Evolutionary conservation across 2,113 vertebrate genomes (phyloP), one percentile per base, ranked within the genome.

Genomic region (Pelecanus crispus): DNA sequence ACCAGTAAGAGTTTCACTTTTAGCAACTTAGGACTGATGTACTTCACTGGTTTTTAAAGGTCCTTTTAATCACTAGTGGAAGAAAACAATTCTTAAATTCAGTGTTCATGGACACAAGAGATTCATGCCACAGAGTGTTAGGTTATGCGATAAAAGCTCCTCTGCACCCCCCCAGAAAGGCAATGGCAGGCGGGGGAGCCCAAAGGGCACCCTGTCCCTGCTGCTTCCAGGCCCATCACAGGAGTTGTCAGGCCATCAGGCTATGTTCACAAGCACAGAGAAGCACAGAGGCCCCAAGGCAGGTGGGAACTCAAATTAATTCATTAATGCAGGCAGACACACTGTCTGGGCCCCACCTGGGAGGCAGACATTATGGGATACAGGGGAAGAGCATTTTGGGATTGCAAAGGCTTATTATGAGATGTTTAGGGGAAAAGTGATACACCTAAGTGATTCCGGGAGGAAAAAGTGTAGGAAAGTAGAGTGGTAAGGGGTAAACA

Each of bases 321-420:
- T 71, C 77, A 65, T 38, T 56, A 80, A 63, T 9, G 11, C 16
- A 42, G 56, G 56, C 3, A 67, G 11, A 31, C 13, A 50, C 4
- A 13, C 8, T 9, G 3, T 22, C 32, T 53, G 8, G 4, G 2
- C 7, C 1, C 20, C 8, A 11, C 4, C 10, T 4, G 5, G 3
- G 2, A 3, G 10, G 11, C 1, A 49, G 16, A 53, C 11, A 4
- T 79, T 13, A 82, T 9, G 10, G 10, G 18, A 47, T 38, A 10
- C 20, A 58, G 2, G 2, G 63, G 17, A 86, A 89, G 10, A 47
- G 10, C 36, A 20, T n/a, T n/a, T n/a, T 6, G 28, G 8, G 24
- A 71, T 58, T 29, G 13, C 26, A 75, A 58, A 24, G 13, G 14
- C 6, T 90, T 84, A 38, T 19, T 50, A 49, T 15, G 40, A 72